Conservation (phyloP, 2,888 invertebrate genomes). For the Liopterus haemorrhoidalis region DNA sequence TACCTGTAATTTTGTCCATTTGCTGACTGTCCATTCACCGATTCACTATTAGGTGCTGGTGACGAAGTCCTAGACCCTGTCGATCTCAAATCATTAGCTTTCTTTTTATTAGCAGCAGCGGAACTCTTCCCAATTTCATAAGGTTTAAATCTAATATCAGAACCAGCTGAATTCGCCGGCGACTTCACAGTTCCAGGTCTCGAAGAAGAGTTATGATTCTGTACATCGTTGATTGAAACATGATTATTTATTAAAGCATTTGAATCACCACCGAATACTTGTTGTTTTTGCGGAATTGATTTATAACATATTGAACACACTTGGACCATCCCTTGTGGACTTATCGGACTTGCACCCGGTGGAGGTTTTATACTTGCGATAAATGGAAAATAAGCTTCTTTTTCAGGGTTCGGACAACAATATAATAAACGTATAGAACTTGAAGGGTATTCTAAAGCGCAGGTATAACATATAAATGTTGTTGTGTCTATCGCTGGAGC, state of each 20-base stretch:
- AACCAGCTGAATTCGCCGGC: slow-evolving; percentile 50
- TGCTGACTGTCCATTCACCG: slow-evolving; percentile 40
- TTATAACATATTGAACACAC: slow-evolving; percentile 84
- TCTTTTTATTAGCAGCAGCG: slow-evolving; percentile 46
- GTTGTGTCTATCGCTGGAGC: slow-evolving; percentile 58
- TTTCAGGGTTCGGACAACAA: slow-evolving; percentile 76
- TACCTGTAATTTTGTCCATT: slow-evolving; percentile 42
- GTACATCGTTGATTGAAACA: slow-evolving; percentile 43
- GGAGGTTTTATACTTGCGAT: slow-evolving; percentile 74
- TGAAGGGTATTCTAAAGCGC: slow-evolving; percentile 74
- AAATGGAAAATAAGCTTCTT: slow-evolving; percentile 87
- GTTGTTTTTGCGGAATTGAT: slow-evolving; percentile 70
- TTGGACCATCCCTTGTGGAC: slow-evolving; percentile 77
- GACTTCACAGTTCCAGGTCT: slow-evolving; percentile 51
- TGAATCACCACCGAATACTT: slow-evolving; percentile 53
- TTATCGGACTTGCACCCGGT: slow-evolving; percentile 81
- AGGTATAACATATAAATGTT: slow-evolving; percentile 84
- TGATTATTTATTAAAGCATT: slow-evolving; percentile 39
- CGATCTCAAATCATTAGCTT: slow-evolving; percentile 41
- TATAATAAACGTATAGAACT: slow-evolving; percentile 76
- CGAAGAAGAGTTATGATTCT: slow-evolving; percentile 39
- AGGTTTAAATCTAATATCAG: slow-evolving; percentile 56
- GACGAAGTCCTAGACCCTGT: slow-evolving; percentile 39
- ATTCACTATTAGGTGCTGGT: slow-evolving; percentile 36
- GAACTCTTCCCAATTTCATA: slow-evolving; percentile 51